Conservation (phyloP, 2,888 invertebrate genomes). For the Dicyrtoma fusca region DNA sequence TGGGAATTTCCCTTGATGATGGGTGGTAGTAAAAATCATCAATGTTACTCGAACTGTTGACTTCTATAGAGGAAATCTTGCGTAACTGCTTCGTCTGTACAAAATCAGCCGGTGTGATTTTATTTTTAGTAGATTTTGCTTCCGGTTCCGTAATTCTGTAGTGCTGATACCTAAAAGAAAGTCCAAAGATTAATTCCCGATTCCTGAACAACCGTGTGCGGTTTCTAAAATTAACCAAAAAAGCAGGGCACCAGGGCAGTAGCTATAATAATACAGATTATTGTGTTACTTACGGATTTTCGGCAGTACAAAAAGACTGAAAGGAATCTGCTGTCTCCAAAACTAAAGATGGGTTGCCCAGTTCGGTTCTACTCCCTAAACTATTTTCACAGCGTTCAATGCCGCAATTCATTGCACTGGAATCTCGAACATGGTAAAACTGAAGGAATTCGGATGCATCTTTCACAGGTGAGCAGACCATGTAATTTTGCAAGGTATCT, state of each 20-base stretch:
- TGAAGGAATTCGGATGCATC: constrained; percentile 52
- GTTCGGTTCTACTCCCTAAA: constrained; percentile 41
- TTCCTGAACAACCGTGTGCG: too few relatives aligned
- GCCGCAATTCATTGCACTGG: constrained; percentile 23
- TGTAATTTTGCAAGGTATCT: too few relatives aligned
- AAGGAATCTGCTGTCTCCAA: constrained; percentile 52
- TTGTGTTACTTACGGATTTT: constrained; percentile 55
- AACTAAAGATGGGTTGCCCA: constrained; percentile 46
- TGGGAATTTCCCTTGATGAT: constrained; percentile 52
- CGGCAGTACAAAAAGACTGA: constrained; percentile 53
- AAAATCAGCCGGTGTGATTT: constrained; percentile 13
- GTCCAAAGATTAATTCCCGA: too few relatives aligned
- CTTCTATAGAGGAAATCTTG: background rate
- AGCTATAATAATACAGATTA: too few relatives aligned
- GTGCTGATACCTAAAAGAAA: constrained; percentile 45
- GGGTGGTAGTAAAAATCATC: constrained; percentile 56
- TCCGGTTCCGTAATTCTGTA: constrained; percentile 44
- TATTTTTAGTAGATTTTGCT: constrained; percentile 7
- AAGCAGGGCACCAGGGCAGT: too few relatives aligned
- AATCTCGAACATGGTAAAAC: constrained; percentile 49
- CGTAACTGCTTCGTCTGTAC: background rate
- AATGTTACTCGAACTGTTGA: background rate
- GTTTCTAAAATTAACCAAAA: too few relatives aligned
- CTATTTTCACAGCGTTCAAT: constrained; percentile 44
- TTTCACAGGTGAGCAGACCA: constrained; percentile 39